These are phyloP conservation scores for Hybos culiciformis DNA, from an alignment of 2,888 invertebrate species.

Conservation along the genomic window DNA sequence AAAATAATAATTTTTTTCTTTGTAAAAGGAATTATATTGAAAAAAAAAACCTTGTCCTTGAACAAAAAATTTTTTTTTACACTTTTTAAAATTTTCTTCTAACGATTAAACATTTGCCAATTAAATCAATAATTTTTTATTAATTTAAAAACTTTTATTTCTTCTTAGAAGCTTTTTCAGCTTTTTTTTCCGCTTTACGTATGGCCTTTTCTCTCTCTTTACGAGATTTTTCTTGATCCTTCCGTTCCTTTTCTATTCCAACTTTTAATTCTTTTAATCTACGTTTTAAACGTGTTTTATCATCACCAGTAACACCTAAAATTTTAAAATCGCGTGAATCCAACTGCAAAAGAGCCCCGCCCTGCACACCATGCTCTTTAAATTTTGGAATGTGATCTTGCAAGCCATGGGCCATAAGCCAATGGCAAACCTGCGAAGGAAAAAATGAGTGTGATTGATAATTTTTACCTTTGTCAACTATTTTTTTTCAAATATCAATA, in stretches of 20 bases:
- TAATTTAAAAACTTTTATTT: conserved; percentile 21
- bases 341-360: conserved; percentile 65
- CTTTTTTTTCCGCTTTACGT: conserved; percentile 73
- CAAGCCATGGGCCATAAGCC: conserved; percentile 69
- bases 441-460: background rate
- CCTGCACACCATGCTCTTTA: conserved; percentile 78
- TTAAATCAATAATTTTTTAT: background rate
- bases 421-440: conserved; percentile 67
- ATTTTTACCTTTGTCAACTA: background rate
- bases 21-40: no score
- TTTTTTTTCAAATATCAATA: background rate
- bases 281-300: conserved; percentile 70
- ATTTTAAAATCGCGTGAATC: conserved; percentile 87
- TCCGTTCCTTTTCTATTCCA: conserved; percentile 55
- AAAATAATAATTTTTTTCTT: no score
- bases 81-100: no score
- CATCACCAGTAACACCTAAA: conserved; percentile 62
- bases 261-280: conserved; percentile 71
- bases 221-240: conserved; percentile 70
- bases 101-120: no score
- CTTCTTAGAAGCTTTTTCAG: conserved; percentile 54
- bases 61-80: no score
- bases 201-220: conserved; percentile 73
- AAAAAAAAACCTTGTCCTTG: no score
- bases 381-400: conserved; percentile 81